Base-by-base conservation (phyloP, 2,113 vertebrate genomes). In the Chloropsis hardwickii region DNA sequence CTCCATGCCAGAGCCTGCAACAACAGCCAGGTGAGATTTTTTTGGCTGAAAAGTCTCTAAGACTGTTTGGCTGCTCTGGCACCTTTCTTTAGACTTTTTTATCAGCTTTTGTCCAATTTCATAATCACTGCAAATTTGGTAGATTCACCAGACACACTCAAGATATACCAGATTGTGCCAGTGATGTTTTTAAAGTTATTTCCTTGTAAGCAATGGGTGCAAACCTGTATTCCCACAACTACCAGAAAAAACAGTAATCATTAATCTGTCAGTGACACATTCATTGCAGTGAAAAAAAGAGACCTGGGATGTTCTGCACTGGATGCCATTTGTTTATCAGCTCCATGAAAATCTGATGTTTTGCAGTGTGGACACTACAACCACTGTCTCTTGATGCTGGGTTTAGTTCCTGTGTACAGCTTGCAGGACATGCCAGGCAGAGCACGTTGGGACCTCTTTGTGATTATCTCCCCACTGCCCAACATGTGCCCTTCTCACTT, bases 401-500 rank as follows among this genome's bases (percentile, higher is more conserved):
- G 31, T 73, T 85, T 73, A 12, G 42, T 35, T 60, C n/a, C 66
- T 1, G 0, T 45, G 48, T 29, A 9, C 16, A 58, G 3, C 25
- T 6, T 4, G 42, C 64, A 73, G 81, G 76, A 53, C 40, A 15
- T 27, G 73, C 61, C 93, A 91, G 89, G 4, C 74, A 76, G 81
- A 9, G 47, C 67, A 28, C 0, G 0, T 31, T 3, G 37, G 84
- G 78, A 71, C 45, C 37, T 85, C 81, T 74, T 70, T 94, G 54
- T 71, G 76, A 35, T 86, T 29, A 71, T 48, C 33, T 69, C 80
- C 51, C 51, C 25, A 4, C 83, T 90, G 86, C 66, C 57, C 19
- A 13, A 84, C 69, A 56, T 27, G 90, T 93, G 93, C 90, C 86
- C 90, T 93, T 67, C 93, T 93, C 86, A 40, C 82, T 79, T 13